These are phyloP conservation scores for Hycleus phaleratus DNA, from an alignment of 1,140 invertebrate genomes.

Conservation along the genomic window DNA sequence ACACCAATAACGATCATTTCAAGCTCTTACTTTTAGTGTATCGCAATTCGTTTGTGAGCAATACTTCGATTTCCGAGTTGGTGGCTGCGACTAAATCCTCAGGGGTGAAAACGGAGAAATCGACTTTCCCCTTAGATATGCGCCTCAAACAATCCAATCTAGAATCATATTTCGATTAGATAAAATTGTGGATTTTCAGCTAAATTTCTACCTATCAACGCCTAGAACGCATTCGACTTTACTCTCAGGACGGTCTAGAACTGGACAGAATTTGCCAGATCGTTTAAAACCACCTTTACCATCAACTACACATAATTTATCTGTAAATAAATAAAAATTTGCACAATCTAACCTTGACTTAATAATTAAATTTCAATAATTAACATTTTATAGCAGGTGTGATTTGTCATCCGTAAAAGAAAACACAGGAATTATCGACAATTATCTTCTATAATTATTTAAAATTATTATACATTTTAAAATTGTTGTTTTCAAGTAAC, in stretches of 20 bases:
- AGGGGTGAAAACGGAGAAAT: conserved; percentile 73
- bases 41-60: conserved; percentile 62
- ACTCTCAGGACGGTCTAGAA: conserved; percentile 43
- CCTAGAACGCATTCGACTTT: conserved; percentile 58
- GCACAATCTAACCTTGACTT: no score
- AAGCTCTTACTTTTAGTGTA: conserved; percentile 41
- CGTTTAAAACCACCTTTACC: conserved; percentile 49
- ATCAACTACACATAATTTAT: conserved; percentile 59
- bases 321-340: conserved; percentile 44
- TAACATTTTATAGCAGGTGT: no score
- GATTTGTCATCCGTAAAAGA: no score
- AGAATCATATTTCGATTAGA: conserved; percentile 12
- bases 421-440: no score
- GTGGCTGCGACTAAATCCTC: conserved; percentile 71
- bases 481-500: no score
- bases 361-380: no score
- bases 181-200: not conserved
- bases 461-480: no score
- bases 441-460: no score
- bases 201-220: conserved; percentile 48
- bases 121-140: conserved; percentile 63
- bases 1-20: not conserved
- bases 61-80: conserved; percentile 54
- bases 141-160: conserved; percentile 69
- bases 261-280: conserved; percentile 51